Conservation (phyloP, 2,797 vertebrate genomes). For the Bufotes viridis region DNA sequence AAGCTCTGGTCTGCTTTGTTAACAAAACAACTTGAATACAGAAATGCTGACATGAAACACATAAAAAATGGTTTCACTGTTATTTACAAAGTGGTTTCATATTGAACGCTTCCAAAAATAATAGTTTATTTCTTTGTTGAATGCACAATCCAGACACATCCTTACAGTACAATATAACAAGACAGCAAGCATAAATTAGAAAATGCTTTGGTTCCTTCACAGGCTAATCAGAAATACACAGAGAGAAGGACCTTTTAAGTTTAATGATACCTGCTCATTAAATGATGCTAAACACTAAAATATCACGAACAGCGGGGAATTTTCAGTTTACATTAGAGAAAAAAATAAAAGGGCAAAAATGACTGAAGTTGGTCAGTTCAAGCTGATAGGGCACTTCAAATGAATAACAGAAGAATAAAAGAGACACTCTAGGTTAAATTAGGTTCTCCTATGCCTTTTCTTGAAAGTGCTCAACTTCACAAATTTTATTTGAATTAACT, state of each 20-base stretch:
- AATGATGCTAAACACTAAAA: slow-evolving; percentile 88
- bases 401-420: slow-evolving; percentile 87
- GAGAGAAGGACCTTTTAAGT: slow-evolving; percentile 83
- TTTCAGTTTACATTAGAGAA: slow-evolving; percentile 96
- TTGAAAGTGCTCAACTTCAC: slow-evolving; percentile 90
- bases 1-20: slow-evolving; percentile 21
- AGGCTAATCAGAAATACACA: slow-evolving; percentile 83
- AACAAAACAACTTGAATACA: slow-evolving; percentile 12
- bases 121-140: slow-evolving; percentile 72
- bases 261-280: slow-evolving; percentile 97
- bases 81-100: slow-evolving; percentile 68
- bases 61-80: slow-evolving; percentile 44
- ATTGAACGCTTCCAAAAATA: slow-evolving; percentile 72
- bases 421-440: slow-evolving; percentile 99
- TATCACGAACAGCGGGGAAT: slow-evolving; percentile 88
- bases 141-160: slow-evolving; percentile 74
- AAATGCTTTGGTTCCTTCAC: slow-evolving; percentile 79
- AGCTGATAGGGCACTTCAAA: slow-evolving; percentile 98
- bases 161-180: slow-evolving; percentile 79
- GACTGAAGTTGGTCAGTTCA: slow-evolving; percentile 99
- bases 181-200: slow-evolving; percentile 78
- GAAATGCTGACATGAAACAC: slow-evolving; percentile 7
- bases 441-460: slow-evolving; percentile 87
- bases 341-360: slow-evolving; percentile 96
- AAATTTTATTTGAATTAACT: slow-evolving; percentile 96